Evolutionary conservation across 53 echinoderm and acorn worm species (phyloP), one percentile per base, ranked within the genome.

Genomic region (Antedon mediterranea): DNA sequence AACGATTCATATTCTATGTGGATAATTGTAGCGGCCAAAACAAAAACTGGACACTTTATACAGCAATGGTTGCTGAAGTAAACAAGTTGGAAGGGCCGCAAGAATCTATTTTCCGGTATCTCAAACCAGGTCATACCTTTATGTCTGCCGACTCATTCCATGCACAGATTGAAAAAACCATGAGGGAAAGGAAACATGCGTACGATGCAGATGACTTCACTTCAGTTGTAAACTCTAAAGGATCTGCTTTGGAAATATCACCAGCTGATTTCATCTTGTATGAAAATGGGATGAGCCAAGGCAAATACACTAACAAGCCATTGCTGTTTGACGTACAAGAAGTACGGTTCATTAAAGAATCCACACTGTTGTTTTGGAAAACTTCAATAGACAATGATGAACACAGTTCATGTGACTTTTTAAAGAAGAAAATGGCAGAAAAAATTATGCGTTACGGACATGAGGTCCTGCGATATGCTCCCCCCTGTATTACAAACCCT

Each of bases 261-360:
- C 71, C 71, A 18, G 2, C 0, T 14, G 79, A 79, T 31, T 79
- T 79, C 31, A 31, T 79, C 1, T 0, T 32, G 32, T 79, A 72
- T 29, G 84, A 81, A 44, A 81, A 81, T 73, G 81, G 81, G 6
- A 42, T 41, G 1, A 75, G 81, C 31, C 29, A 30, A 31, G 83
- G 77, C 26, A 71, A 78, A 28, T 83, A 57, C 72, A 83, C 83
- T 26, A 83, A 83, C 72, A 83, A 77, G 33, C 83, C 83, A 0
- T 1, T 77, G n/a, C n/a, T n/a, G n/a, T n/a, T n/a, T n/a, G n/a
- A n/a, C n/a, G n/a, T n/a, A n/a, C n/a, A n/a, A 41, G 41, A 41
- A 41, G 57, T 57, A 6, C 3, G 9, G 9, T 57, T 57, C 57
- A 57, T 3, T 26, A 57, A 57, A 23, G 57, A 57, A 57, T 57